A percentile compares a stretch with the other conserved stretches of the same genome.
Evolutionary conservation across 1,140 invertebrate genomes (phyloP).

Genomic region (Drosophila lini): DNA sequence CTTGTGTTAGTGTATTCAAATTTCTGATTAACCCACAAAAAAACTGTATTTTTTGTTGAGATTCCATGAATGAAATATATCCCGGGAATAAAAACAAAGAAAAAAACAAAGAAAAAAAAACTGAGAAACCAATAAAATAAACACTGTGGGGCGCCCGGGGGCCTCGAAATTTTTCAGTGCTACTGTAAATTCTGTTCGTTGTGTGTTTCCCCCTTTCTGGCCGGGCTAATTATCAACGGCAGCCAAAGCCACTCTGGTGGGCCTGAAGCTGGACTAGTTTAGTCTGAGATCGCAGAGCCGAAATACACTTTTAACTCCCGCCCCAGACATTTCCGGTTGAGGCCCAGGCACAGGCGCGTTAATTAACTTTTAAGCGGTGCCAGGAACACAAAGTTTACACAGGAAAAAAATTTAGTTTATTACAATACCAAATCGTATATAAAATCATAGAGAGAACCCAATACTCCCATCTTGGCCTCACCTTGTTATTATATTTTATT

Average conservation of each 20-base stretch:
- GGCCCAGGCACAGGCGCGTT: slow-evolving; percentile 68
- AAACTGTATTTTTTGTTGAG: background rate
- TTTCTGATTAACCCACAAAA: slow-evolving; percentile 23
- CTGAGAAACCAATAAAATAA: slow-evolving; percentile 25
- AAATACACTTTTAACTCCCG: slow-evolving; percentile 24
- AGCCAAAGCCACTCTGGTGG: slow-evolving; percentile 16
- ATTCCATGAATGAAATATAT: slow-evolving; percentile 51
- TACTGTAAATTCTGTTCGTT: slow-evolving; percentile 59
- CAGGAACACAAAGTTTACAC: slow-evolving; percentile 26
- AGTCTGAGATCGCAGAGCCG: slow-evolving; percentile 28
- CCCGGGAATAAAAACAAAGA: background rate
- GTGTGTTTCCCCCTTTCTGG: slow-evolving; percentile 30
- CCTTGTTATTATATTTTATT: too few relatives aligned
- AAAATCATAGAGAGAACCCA: background rate
- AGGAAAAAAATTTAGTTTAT: background rate
- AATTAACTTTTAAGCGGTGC: slow-evolving; percentile 78
- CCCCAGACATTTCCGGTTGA: slow-evolving; percentile 64
- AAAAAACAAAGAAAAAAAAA: background rate
- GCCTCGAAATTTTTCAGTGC: slow-evolving; percentile 30
- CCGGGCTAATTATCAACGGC: slow-evolving; percentile 56
- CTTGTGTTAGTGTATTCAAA: slow-evolving; percentile 22
- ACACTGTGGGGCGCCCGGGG: slow-evolving; percentile 45
- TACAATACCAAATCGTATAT: background rate
- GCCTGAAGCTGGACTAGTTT: slow-evolving; percentile 32
- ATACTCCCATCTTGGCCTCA: too few relatives aligned